Base-by-base conservation (phyloP, 2,797 vertebrate species). In the Gorsachius magnificus region DNA sequence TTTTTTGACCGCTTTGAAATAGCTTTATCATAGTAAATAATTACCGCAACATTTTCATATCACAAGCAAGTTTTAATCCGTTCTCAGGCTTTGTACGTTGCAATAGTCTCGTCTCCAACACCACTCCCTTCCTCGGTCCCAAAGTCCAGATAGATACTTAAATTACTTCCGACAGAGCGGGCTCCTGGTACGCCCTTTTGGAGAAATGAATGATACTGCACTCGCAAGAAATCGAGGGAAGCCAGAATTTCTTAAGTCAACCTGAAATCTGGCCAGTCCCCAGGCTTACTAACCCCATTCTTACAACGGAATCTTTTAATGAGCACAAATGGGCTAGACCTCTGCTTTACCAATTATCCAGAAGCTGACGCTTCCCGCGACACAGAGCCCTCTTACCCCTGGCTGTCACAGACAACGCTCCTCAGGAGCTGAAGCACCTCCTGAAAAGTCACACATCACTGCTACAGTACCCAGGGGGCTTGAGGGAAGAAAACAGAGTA, bases 321-420 rank as follows among this genome's bases (percentile, higher is more conserved):
- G 11, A 72, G 43, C 68, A 46, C n/a, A 15, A 70, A 54, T 7
- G 1, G 28, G 56, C 36, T 31, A 74, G 19, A 20, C 8, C 61
- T 61, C 36, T 13, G 36, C 45, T 88, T 75, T 38, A 58, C 19
- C 43, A 53, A n/a, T 64, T 11, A 58, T 2, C 38, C 2, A 9
- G 35, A 75, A 70, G 61, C 45, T 16, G 15, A 68, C 0, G 1
- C 13, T 56, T 58, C 35, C 69, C 3, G 0, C 0, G 2, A 25
- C 68, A 58, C 0, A 0, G 41, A 65, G 35, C 33, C n/a, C 56
- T 54, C 74, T 20, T 14, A 31, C 5, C 29, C 48, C 45, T 15
- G 31, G 24, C 31, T 48, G 45, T 51, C 29, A 22, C 22, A 22
- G 56, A 46, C 36, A 33, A 33, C 0, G 0, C 5, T 63, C 12